Base-by-base conservation (phyloP, 2,888 invertebrate genomes). In the Eupithecia insigniata region DNA sequence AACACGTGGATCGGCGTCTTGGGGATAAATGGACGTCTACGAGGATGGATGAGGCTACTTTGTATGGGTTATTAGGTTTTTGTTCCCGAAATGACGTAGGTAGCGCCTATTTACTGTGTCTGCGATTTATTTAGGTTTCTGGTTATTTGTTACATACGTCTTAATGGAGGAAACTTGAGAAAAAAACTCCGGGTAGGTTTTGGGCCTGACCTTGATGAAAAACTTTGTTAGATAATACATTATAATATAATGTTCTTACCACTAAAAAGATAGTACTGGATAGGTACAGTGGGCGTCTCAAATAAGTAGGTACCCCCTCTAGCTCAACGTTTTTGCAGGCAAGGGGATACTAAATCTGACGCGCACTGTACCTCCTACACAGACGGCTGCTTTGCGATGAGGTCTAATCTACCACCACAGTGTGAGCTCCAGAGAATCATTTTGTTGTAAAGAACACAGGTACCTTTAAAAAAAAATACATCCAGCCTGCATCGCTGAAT, bases 1-100 rank as follows among this genome's bases (percentile, higher is more conserved):
- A 78, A 76, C 75, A 76, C 74, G 75, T 77, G 76, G 75, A 78
- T 78, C 70, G 76, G 78, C 72, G 76, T 65, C 76, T 72, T 70
- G 78, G 78, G 79, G 73, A 79, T 79, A 79, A 79, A 79, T 78
- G 77, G 72, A 78, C 75, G 77, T 77, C 77, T 76, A 66, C 74
- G 73, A 76, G 74, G 78, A 79, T 79, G 77, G 77, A 79, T 79
- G 78, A 71, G 68, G 68, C 74, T 76, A 73, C 76, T 79, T 71
- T 76, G 76, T 76, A 78, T 79, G 76, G 78, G 76, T 76, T 79
- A 77, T 79, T 79, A 76, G 74, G 76, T 78, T 78, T 77, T 77
- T 78, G 75, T 79, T 73, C 69, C 36, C 69, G 66, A 71, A 74
- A 72, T 67, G 66, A 75, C 73, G 67, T 64, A 72, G 71, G 66